Conservation (phyloP, 2,888 invertebrate species). For the Dermolepida albohirtum region DNA sequence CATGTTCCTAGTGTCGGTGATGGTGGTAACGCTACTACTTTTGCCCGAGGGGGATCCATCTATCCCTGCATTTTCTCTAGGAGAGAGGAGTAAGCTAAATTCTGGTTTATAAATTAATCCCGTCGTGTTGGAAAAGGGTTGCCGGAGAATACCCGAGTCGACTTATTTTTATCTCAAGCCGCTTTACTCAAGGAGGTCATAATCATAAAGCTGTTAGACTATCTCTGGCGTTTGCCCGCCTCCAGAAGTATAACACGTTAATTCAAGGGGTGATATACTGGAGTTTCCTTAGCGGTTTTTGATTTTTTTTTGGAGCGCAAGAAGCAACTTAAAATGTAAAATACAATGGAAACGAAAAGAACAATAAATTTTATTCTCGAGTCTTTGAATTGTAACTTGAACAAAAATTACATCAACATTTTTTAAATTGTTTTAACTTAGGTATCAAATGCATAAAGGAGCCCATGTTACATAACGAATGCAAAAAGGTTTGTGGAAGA, state of each 20-base stretch:
- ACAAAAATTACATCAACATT: too few species aligned
- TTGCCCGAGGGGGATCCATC: slow-evolving; percentile 1
- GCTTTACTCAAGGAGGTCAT: slow-evolving; percentile 37
- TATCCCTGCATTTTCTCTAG: slow-evolving; percentile 14
- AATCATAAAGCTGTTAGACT: slow-evolving; percentile 38
- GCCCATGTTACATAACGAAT: too few species aligned
- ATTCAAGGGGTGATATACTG: slow-evolving; percentile 22
- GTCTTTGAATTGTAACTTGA: too few species aligned
- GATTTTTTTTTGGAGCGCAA: slow-evolving; percentile 6
- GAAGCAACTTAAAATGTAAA: background rate
- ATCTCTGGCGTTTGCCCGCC: slow-evolving; percentile 22
- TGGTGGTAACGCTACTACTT: slow-evolving; percentile 13
- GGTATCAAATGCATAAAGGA: too few species aligned
- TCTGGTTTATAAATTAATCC: slow-evolving; percentile 37
- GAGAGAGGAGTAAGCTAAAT: slow-evolving; percentile 1
- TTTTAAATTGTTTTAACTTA: too few species aligned
- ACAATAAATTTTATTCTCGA: too few species aligned
- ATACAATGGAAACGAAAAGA: too few species aligned
- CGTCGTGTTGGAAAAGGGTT: slow-evolving; percentile 30
- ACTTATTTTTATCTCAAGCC: slow-evolving; percentile 35
- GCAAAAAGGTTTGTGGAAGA: too few species aligned
- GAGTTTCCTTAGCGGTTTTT: slow-evolving; percentile 25
- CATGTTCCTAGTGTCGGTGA: slow-evolving; percentile 31
- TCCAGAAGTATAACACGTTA: slow-evolving; percentile 25
- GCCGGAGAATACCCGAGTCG: slow-evolving; percentile 28